phyloP scores from a whole-genome alignment of 1,140 invertebrate genomes.

The Streblospio benedicti region DNA sequence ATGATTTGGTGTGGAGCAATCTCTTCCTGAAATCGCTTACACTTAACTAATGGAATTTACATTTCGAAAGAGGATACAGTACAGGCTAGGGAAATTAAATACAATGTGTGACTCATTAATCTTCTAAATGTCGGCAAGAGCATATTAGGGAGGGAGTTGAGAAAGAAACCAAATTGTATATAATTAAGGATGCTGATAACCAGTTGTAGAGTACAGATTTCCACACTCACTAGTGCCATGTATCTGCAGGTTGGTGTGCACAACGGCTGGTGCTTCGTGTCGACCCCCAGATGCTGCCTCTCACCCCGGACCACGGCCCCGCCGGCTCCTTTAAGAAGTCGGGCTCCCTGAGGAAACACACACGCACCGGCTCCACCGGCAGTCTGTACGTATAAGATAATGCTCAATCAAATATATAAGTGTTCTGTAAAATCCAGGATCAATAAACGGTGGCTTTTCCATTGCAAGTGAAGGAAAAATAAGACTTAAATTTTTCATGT shows the following conservation, averaged over 20 bases:
- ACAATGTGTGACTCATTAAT: background rate
- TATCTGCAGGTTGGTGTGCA: conserved; percentile 39
- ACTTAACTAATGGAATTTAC: too few species aligned
- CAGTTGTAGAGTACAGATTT: background rate
- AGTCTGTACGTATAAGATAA: conserved; percentile 3
- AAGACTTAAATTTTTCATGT: too few species aligned
- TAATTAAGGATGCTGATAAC: background rate
- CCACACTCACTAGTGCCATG: background rate
- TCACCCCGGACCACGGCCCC: conserved; percentile 26
- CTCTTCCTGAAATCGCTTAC: too few species aligned
- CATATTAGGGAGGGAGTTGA: conserved; percentile 1
- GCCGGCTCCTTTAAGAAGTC: background rate
- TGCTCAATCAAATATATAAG: background rate
- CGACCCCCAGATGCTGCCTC: conserved; percentile 36
- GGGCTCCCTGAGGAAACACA: background rate
- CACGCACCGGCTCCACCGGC: background rate
- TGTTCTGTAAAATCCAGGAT: too few species aligned
- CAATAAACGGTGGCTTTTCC: too few species aligned
- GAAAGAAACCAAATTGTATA: background rate
- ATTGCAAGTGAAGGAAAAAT: too few species aligned
- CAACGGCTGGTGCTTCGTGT: conserved; percentile 44
- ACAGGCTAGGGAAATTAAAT: too few species aligned
- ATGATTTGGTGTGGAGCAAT: too few species aligned
- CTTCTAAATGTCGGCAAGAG: background rate
- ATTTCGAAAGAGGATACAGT: too few species aligned